Base-by-base conservation (phyloP, 2,888 invertebrate genomes). In the Tanytarsus gracilentus region DNA sequence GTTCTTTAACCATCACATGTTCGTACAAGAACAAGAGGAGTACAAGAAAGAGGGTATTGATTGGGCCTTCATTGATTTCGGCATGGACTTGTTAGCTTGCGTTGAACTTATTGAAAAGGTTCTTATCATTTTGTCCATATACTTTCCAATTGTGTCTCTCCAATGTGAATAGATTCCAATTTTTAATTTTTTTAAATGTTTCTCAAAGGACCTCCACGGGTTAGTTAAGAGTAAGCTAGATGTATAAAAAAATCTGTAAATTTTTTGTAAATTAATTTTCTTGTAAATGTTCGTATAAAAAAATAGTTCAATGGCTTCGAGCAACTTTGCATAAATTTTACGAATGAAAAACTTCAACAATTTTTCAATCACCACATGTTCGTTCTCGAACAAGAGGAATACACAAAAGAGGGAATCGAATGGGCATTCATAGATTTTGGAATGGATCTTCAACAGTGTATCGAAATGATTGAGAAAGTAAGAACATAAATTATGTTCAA, bases 311-410 rank as follows among this genome's bases (percentile, higher is more conserved):
- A 95, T 83, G 91, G 93, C 77, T 95, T 94, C 82, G 94, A 95
- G 81, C 95, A 95, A 81, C 83, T 95, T 75, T 95, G 94, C 82
- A 95, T 95, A 84, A 95, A 95, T 83, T 95, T 95, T 82, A 95
- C 94, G 77, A 95, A 95, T 77, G 94, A 95, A 80, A 91, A 93
- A 78, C 83, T 95, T 71, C 95, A 96, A 80, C 95, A 95, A 77
- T 95, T 94, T 85, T 95, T 95, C 88, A 95, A 95, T 79, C 94
- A 95, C 74, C 89, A 95, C 84, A 95, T 95, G 94, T 95, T 95
- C 78, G 92, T 95, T 69, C 84, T 95, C 69, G 94, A 95, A 77
- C 95, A 95, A 85, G 94, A 95, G 76, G 94, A 94, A 75, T 95
- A 95, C 81, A 88, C 89, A 77, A 82, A 78, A 70, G 94, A 95